Evolutionary conservation across 2,113 vertebrate species (phyloP).

Genomic region (Python bivittatus): DNA sequence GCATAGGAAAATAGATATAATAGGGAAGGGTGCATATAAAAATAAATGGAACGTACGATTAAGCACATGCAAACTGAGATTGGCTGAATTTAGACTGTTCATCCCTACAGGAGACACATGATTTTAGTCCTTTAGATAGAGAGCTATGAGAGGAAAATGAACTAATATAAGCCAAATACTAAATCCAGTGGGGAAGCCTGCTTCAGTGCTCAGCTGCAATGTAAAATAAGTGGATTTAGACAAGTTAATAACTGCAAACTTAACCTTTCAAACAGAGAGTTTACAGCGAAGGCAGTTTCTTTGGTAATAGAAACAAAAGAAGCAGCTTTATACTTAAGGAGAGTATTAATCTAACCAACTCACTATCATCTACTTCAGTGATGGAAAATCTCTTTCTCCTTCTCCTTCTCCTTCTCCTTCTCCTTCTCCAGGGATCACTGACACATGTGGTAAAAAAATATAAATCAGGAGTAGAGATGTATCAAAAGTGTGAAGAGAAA

Average conservation of each 20-base stretch:
- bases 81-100: background rate
- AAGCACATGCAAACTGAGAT: background rate
- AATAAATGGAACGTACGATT: background rate
- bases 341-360: background rate
- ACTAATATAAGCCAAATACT: background rate
- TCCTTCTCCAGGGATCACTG: background rate
- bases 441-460: background rate
- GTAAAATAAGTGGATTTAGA: background rate
- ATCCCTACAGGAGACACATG: background rate
- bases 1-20: background rate
- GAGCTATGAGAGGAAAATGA: background rate
- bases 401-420: background rate
- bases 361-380: background rate
- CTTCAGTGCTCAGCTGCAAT: background rate
- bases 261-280: background rate
- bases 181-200: background rate
- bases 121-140: background rate
- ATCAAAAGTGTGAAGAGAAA: background rate
- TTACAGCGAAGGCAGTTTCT: background rate
- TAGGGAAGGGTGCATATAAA: background rate
- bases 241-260: background rate
- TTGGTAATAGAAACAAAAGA: background rate
- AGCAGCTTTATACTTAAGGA: background rate
- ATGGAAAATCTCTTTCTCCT: background rate
- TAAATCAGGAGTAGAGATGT: background rate